Percentiles rank a stretch among this genome's conserved stretches.
phyloP scores from a whole-genome alignment of 2,113 vertebrate species.

The Sorex araneus region DNA sequence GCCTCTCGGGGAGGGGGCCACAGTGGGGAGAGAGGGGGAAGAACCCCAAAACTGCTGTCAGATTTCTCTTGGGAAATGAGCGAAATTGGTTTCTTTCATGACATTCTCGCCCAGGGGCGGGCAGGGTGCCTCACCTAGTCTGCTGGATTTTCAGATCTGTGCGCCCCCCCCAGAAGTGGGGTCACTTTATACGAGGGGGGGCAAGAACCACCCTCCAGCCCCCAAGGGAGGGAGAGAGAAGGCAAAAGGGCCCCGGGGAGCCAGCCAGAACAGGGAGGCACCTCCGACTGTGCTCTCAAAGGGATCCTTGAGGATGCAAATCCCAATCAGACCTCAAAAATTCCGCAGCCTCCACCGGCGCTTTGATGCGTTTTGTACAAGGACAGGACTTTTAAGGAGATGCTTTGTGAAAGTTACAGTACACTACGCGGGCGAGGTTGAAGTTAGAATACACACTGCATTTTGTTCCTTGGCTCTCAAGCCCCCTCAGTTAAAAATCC shows the following conservation, averaged over 20 bases:
- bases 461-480: constrained; percentile 66
- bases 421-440: background rate
- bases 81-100: constrained; percentile 17
- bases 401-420: constrained; percentile 70
- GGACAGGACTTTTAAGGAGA: constrained; percentile 64
- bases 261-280: background rate
- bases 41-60: constrained; percentile 49
- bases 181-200: background rate
- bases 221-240: background rate
- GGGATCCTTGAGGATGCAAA: constrained; percentile 70
- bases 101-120: background rate
- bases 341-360: constrained; percentile 21
- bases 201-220: background rate
- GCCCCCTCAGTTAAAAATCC: constrained; percentile 59
- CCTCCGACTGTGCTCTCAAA: constrained; percentile 50
- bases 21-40: background rate
- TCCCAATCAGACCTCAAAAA: constrained; percentile 75
- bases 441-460: constrained; percentile 73
- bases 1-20: constrained; percentile 43
- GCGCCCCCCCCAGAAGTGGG: background rate
- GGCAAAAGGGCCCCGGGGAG: constrained; percentile 43
- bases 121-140: background rate
- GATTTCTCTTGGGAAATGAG: constrained; percentile 45
- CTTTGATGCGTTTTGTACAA: constrained; percentile 67
- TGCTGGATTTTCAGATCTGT: background rate